Evolutionary conservation across 2,113 vertebrate genomes (phyloP).

Genomic region (Lates calcarifer): DNA sequence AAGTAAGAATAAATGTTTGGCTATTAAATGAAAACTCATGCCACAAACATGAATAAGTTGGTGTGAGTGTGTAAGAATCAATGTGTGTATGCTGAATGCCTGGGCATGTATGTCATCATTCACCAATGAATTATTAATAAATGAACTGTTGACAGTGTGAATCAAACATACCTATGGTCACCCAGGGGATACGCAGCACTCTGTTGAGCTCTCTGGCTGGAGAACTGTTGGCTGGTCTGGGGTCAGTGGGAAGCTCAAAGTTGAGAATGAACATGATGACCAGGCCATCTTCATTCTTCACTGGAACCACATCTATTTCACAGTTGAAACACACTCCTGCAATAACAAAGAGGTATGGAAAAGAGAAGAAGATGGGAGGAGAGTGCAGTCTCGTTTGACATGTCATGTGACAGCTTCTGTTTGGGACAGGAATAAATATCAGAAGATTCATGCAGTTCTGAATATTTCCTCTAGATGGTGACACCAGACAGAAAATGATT

Average conservation of each 20-base stretch:
- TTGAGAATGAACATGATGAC: conserved; percentile 97
- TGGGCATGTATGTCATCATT: no score
- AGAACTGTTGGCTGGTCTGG: conserved; percentile 44
- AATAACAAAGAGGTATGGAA: conserved; percentile 3
- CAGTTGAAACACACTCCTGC: conserved; percentile 91
- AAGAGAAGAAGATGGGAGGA: background rate
- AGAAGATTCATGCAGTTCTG: background rate
- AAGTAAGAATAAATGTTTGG: no score
- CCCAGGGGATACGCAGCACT: conserved; percentile 84
- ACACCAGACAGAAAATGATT: conserved; percentile 10
- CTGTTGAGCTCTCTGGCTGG: conserved; percentile 83
- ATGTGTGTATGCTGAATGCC: background rate
- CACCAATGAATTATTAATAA: no score
- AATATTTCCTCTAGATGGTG: conserved; percentile 56
- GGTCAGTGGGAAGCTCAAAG: conserved; percentile 90
- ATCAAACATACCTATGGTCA: conserved; percentile 80
- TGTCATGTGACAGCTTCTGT: background rate
- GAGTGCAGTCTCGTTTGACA: background rate
- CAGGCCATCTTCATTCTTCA: conserved; percentile 90
- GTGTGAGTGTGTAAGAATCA: background rate
- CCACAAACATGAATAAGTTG: no score
- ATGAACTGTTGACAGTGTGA: background rate
- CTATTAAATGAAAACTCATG: no score
- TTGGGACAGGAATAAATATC: background rate
- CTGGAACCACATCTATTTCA: conserved; percentile 90